Base-by-base conservation (phyloP, 2,888 invertebrate species). In the Lycophotia porphyrea region DNA sequence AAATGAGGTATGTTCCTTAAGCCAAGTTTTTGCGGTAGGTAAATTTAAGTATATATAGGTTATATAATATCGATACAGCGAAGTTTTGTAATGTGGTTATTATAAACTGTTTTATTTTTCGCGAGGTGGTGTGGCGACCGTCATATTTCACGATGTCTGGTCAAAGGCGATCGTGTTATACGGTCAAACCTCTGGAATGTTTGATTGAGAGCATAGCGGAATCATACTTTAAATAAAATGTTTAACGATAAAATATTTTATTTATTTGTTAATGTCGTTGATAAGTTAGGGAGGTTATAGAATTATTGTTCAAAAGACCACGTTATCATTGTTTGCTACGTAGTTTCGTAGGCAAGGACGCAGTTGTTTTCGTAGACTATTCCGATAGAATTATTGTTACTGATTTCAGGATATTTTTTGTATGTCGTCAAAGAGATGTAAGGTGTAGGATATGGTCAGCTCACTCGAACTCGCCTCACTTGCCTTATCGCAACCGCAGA, bases 111-210 rank as follows among this genome's bases (percentile, higher is more conserved):
- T 93, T 94, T 94, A 92, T 94, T 93, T 92, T 93, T 91, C 88
- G 89, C 88, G 84, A 84, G 88, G 82, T 87, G 85, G 85, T 74
- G 71, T 71, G 65, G 80, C 83, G 93, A 95, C 94, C 95, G 91
- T 94, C 94, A 94, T 95, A 95, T 93, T 93, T 95, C 92, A 94
- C 88, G 85, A 88, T 87, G 91, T 90, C 90, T 92, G 93, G 90
- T 92, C 92, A 91, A 91, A 91, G 92, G 89, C 89, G 90, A 92
- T 92, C 90, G 77, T 87, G 78, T 83, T 87, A 81, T 87, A 86
- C 84, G 84, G 85, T 86, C 85, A 87, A 86, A 86, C 84, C 84
- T 49, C 85, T 82, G 88, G 88, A 88, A 86, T 89, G 79, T 88
- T 85, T 86, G 80, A 89, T 88, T 84, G 78, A 88, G 80, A 87